Conservation (phyloP, 1,140 invertebrate species). For the Trichonephila clavipes region DNA sequence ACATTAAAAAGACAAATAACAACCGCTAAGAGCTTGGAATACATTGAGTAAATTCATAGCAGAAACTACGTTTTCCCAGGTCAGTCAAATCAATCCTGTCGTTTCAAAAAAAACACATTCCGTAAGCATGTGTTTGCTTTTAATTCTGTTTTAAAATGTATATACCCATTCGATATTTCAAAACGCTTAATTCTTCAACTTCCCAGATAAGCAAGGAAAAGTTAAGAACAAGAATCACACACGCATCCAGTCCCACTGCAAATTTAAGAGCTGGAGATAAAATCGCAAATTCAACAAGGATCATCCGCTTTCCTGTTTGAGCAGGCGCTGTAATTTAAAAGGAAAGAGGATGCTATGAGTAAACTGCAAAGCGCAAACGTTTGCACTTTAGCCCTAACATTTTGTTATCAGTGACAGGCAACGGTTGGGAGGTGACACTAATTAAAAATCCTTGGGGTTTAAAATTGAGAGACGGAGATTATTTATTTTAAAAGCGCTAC, state of each 20-base stretch:
- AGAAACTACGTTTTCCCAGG: too few species aligned
- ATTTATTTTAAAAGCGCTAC: too few species aligned
- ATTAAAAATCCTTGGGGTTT: slow-evolving; percentile 20
- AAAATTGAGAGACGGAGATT: not conserved
- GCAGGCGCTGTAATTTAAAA: not conserved
- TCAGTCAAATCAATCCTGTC: not conserved
- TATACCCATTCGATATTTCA: too few species aligned
- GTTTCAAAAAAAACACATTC: not conserved
- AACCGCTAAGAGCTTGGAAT: too few species aligned
- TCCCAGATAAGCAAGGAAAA: not conserved
- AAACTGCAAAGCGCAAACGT: slow-evolving; percentile 2
- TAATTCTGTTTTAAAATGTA: too few species aligned
- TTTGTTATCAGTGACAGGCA: not conserved
- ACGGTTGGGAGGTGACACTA: not conserved
- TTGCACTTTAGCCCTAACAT: not conserved
- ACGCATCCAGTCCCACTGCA: not conserved
- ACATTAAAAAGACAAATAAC: too few species aligned
- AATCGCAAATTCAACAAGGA: not conserved
- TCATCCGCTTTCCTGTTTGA: not conserved
- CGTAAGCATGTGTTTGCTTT: not conserved
- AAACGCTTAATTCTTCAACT: too few species aligned
- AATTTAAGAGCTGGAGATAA: not conserved
- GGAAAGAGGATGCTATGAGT: not conserved
- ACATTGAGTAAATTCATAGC: too few species aligned
- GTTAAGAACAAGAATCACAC: not conserved